These are phyloP conservation scores for Haliclystus octoradiatus DNA, from an alignment of 30 jellyfish, hydroid and myxozoan genomes.

Conservation along the genomic window DNA sequence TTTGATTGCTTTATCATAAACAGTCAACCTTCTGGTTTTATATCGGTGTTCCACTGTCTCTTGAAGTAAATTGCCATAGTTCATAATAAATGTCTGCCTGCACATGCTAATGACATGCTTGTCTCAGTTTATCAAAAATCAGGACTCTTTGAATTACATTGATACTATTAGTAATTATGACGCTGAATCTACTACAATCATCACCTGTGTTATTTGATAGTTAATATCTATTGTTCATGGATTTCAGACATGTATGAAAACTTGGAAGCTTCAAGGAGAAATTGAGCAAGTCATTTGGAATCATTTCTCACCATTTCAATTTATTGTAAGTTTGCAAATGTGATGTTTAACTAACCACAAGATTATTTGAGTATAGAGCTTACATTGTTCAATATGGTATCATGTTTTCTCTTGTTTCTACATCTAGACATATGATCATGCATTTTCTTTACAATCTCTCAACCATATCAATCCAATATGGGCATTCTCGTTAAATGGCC, in stretches of 20 bases:
- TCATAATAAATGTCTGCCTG: too few relatives aligned
- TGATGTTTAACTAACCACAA: neutral
- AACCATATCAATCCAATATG: neutral
- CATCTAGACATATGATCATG: neutral
- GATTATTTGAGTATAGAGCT: neutral
- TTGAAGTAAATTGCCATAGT: too few relatives aligned
- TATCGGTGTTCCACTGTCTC: too few relatives aligned
- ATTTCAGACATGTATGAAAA: constrained; percentile 35
- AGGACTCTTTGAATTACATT: too few relatives aligned
- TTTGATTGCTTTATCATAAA: too few relatives aligned
- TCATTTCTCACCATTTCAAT: constrained; percentile 71
- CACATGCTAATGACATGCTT: too few relatives aligned
- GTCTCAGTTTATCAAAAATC: too few relatives aligned
- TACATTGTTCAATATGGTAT: neutral
- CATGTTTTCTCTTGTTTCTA: neutral
- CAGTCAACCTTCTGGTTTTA: too few relatives aligned
- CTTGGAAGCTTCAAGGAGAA: constrained; percentile 81
- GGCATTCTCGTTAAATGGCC: neutral
- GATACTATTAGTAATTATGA: too few relatives aligned
- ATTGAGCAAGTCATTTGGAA: constrained; percentile 75
- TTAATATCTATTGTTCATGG: too few relatives aligned
- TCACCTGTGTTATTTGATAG: too few relatives aligned
- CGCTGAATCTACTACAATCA: too few relatives aligned
- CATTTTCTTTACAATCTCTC: neutral
- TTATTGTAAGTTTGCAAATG: constrained; percentile 31